phyloP scores from a whole-genome alignment of 2,113 vertebrate species.

The Entelurus aequoreus region DNA sequence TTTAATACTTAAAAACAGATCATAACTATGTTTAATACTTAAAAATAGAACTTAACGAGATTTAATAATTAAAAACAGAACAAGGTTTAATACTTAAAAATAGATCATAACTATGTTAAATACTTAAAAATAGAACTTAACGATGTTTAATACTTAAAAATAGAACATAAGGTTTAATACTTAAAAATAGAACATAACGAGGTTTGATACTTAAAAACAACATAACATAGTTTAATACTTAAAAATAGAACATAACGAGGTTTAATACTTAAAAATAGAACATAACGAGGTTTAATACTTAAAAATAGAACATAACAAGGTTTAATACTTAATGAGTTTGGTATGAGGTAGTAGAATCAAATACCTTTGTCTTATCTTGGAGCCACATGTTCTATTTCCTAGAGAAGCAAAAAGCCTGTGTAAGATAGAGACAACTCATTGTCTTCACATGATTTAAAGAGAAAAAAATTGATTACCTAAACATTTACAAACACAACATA shows the following conservation, averaged over 20 bases:
- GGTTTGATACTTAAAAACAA: no score
- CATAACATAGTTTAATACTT: background rate
- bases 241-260: no score
- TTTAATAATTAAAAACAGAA: no score
- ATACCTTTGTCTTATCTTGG: constrained; percentile 47
- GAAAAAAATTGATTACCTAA: constrained; percentile 49
- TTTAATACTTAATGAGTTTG: background rate
- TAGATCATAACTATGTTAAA: no score
- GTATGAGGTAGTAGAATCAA: background rate
- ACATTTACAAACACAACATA: constrained; percentile 44
- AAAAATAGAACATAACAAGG: background rate
- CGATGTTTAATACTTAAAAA: no score
- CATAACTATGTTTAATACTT: no score
- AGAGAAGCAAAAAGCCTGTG: constrained; percentile 4
- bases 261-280: background rate
- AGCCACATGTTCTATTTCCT: constrained; percentile 39
- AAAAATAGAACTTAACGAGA: no score
- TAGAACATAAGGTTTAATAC: no score
- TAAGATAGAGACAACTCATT: background rate
- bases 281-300: background rate
- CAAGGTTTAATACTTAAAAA: no score
- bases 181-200: no score
- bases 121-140: no score
- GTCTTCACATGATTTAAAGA: background rate
- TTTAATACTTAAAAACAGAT: no score